A percentile compares a stretch with the other conserved stretches of the same genome.
phyloP scores from a whole-genome alignment of 2,113 vertebrate species.

The Hymenochirus boettgeri region DNA sequence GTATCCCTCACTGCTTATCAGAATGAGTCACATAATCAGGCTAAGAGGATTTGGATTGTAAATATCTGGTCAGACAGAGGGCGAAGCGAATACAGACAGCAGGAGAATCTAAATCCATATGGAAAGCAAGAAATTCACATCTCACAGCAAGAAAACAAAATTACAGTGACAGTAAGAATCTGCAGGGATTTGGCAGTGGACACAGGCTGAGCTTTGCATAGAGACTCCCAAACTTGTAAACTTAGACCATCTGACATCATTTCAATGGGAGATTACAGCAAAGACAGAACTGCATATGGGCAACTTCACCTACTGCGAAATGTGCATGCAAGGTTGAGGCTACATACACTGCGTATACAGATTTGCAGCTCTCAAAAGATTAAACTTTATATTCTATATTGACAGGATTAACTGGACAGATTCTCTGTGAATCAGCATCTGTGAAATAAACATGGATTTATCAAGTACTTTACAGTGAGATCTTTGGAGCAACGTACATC shows the following conservation, averaged over 20 bases:
- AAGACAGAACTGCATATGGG: too few relatives aligned
- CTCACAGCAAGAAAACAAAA: neutral
- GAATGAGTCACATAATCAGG: slow-evolving; percentile 28
- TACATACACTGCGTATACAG: too few relatives aligned
- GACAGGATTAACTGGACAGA: neutral
- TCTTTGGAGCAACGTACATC: neutral
- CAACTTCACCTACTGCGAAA: too few relatives aligned
- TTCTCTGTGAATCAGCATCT: neutral
- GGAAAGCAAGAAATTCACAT: neutral
- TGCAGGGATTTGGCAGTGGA: neutral
- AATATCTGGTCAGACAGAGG: slow-evolving; percentile 19
- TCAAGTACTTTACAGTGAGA: neutral
- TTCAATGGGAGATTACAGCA: neutral
- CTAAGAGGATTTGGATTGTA: slow-evolving; percentile 35
- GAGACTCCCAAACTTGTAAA: too few relatives aligned
- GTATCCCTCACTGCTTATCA: neutral
- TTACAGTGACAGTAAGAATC: neutral
- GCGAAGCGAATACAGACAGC: neutral
- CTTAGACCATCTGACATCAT: neutral
- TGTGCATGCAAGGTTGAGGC: too few relatives aligned
- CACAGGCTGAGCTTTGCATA: too few relatives aligned
- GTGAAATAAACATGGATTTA: neutral
- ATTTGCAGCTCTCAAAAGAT: too few relatives aligned
- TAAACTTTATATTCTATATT: too few relatives aligned
- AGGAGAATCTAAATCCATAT: too few relatives aligned